A percentile compares a stretch with the other conserved stretches of the same genome.
These are phyloP conservation scores for Yponomeuta sedellus DNA, from an alignment of 2,888 invertebrate species.

Conservation along the genomic window DNA sequence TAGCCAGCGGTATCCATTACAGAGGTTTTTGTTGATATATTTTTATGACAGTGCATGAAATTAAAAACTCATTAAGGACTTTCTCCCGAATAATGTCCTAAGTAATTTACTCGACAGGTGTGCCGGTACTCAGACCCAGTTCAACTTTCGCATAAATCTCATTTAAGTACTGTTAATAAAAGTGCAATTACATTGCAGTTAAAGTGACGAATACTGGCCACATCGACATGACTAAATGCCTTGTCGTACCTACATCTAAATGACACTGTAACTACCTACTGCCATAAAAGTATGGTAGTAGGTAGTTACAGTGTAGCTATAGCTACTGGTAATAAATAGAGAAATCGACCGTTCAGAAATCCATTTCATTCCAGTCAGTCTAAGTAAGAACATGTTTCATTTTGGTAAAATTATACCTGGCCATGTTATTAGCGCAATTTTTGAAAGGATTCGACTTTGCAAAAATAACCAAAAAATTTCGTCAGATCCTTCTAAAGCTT, in stretches of 20 bases:
- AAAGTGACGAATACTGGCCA: background rate
- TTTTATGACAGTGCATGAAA: background rate
- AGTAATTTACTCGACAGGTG: background rate
- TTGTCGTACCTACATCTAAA: background rate
- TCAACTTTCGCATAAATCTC: background rate
- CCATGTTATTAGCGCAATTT: background rate
- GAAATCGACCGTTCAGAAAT: background rate
- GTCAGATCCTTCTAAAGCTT: background rate
- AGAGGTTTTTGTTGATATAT: background rate
- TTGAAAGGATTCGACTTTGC: background rate
- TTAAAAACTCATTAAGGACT: background rate
- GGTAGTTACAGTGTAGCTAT: too few species aligned
- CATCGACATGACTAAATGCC: background rate
- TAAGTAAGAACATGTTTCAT: background rate
- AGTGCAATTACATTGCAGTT: background rate
- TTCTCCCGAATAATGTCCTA: background rate
- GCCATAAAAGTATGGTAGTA: too few species aligned
- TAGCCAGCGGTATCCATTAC: background rate
- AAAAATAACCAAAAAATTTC: background rate
- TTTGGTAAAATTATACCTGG: background rate
- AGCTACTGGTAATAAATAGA: background rate
- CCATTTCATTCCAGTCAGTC: background rate
- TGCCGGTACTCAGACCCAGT: background rate
- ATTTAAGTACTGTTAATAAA: background rate
- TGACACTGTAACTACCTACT: background rate